Base-by-base conservation (phyloP, 2,797 vertebrate genomes). In the Thamnophis elegans region DNA sequence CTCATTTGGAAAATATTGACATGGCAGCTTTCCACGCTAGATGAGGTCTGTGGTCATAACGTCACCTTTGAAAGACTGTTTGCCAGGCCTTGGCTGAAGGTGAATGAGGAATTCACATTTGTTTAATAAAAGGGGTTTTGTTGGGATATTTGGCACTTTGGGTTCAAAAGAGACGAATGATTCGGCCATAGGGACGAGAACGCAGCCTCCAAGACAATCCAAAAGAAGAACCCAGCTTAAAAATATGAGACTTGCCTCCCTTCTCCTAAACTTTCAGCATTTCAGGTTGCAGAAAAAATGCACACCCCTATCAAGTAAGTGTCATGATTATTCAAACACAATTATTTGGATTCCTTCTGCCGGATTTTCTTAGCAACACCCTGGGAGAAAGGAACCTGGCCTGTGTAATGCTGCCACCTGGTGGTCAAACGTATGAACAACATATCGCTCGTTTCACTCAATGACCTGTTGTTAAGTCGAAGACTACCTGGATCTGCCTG, bases 61-160 rank as follows among this genome's bases (percentile, higher is more conserved):
- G n/a, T n/a, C n/a, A n/a, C n/a, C n/a, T n/a, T n/a, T n/a, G n/a
- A n/a, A n/a, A n/a, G n/a, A n/a, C n/a, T n/a, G n/a, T n/a, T n/a
- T n/a, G n/a, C n/a, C n/a, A n/a, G n/a, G n/a, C n/a, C n/a, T n/a
- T n/a, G n/a, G n/a, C n/a, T n/a, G n/a, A n/a, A n/a, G n/a, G n/a
- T n/a, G n/a, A n/a, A n/a, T n/a, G n/a, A n/a, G n/a, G n/a, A n/a
- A n/a, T n/a, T n/a, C n/a, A n/a, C n/a, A n/a, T n/a, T n/a, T n/a
- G n/a, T n/a, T n/a, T n/a, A n/a, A n/a, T n/a, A n/a, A n/a, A n/a
- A n/a, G n/a, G n/a, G n/a, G n/a, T n/a, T n/a, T n/a, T n/a, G n/a
- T n/a, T n/a, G n/a, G n/a, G 96, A 95, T 96, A 96, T 94, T 97
- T 95, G 93, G 95, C 96, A 94, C 89, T 91, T 14, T 94, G 95